Conservation (phyloP, 2,888 invertebrate species). For the Anagyrus pseudococci region DNA sequence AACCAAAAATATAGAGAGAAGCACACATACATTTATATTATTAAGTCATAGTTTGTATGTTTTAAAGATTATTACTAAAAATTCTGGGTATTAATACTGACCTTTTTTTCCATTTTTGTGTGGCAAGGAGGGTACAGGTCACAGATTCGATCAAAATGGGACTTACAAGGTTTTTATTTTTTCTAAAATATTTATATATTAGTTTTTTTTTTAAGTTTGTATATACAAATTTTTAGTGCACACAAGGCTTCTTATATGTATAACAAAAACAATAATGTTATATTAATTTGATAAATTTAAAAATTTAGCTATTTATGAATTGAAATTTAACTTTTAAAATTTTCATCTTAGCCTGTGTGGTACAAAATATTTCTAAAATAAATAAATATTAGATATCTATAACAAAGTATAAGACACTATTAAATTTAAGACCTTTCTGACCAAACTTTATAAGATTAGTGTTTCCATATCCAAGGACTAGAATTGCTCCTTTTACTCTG, state of each 20-base stretch:
- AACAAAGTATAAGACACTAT: not conserved
- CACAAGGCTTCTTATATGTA: conserved; percentile 28
- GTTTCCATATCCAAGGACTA: not conserved
- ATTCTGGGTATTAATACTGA: conserved; percentile 27
- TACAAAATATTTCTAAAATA: not conserved
- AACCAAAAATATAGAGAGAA: not conserved
- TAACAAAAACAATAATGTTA: not conserved
- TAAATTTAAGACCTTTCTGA: no score
- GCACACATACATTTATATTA: conserved; percentile 4
- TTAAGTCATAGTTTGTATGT: conserved; percentile 7
- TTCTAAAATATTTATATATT: conserved; percentile 23
- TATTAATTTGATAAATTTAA: conserved; percentile 5
- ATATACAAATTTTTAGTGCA: conserved; percentile 8
- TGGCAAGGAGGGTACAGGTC: conserved; percentile 34
- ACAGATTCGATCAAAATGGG: conserved; percentile 38
- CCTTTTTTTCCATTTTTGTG: conserved; percentile 30
- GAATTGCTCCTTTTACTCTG: conserved; percentile 23
- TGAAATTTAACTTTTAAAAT: not conserved
- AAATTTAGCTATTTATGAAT: not conserved
- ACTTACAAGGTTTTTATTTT: conserved; percentile 38
- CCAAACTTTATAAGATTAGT: not conserved
- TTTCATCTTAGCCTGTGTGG: not conserved
- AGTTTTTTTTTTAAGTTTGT: conserved; percentile 17
- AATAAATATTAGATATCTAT: not conserved
- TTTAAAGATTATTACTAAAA: conserved; percentile 11